These are phyloP conservation scores for Oenanthe oenanthe DNA, from an alignment of 2,113 vertebrate species.

Conservation along the genomic window DNA sequence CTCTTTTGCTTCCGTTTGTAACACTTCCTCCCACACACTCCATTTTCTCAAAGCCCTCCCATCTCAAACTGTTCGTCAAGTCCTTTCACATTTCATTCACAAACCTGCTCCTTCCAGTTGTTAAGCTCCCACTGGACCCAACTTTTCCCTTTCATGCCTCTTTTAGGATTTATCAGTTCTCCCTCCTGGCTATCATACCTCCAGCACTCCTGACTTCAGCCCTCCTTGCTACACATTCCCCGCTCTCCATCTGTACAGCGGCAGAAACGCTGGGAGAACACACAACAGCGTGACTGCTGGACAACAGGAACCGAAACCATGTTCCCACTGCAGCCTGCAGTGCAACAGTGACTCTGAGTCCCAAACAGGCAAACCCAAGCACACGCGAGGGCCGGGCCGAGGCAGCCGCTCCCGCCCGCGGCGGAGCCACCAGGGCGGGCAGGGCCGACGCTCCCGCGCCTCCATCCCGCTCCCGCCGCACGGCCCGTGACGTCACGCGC, in stretches of 20 bases:
- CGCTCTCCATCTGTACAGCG: too few relatives aligned
- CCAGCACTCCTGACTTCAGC: too few relatives aligned
- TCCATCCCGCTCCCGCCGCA: neutral
- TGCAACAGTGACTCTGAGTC: fast-evolving
- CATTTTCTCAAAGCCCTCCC: neutral
- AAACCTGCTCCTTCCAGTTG: neutral
- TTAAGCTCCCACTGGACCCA: fast-evolving
- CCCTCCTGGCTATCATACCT: fast-evolving
- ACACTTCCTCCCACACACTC: neutral
- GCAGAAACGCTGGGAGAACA: fast-evolving
- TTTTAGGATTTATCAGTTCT: too few relatives aligned
- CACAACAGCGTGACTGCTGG: fast-evolving
- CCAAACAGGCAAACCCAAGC: fast-evolving
- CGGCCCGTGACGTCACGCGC: neutral
- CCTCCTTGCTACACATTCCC: neutral
- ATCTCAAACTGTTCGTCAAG: fast-evolving
- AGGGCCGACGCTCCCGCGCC: neutral
- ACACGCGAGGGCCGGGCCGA: neutral
- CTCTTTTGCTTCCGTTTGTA: neutral
- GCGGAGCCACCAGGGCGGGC: too few relatives aligned
- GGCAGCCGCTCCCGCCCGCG: too few relatives aligned
- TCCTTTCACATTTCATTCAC: neutral
- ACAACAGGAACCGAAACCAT: fast-evolving
- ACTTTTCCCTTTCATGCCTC: neutral
- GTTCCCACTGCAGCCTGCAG: fast-evolving